phyloP scores from a whole-genome alignment of 2,113 vertebrate species.

The Cyprinodon brontotheroides region DNA sequence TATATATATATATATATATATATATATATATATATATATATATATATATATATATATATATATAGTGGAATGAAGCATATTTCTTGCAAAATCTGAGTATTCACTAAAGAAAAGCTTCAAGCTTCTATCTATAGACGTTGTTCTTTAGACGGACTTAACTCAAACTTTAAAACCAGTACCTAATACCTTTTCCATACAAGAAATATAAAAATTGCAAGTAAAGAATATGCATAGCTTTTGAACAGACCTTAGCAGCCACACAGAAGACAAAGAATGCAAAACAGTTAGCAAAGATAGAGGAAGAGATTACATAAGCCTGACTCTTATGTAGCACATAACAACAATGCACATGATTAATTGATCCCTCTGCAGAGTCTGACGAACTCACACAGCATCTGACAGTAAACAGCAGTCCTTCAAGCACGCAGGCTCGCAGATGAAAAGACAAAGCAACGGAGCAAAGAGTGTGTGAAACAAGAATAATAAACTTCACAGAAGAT shows the following conservation, averaged over 20 bases:
- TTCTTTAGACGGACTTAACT: background rate
- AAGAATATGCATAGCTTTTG: background rate
- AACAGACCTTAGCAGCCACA: background rate
- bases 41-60: too few species aligned
- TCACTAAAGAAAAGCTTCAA: slow-evolving; percentile 1
- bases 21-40: too few species aligned
- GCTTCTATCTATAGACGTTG: background rate
- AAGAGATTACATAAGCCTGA: background rate
- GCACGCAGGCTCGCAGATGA: slow-evolving; percentile 8
- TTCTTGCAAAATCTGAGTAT: background rate
- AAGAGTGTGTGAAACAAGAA: slow-evolving; percentile 5
- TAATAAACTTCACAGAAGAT: slow-evolving; percentile 9
- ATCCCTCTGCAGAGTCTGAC: slow-evolving; percentile 35
- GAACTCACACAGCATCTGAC: slow-evolving; percentile 22
- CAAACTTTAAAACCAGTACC: slow-evolving; percentile 13
- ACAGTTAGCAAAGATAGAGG: background rate
- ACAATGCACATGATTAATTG: slow-evolving; percentile 33
- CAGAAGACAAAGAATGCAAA: background rate
- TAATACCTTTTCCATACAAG: slow-evolving; percentile 2
- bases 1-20: too few species aligned
- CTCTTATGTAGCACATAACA: slow-evolving; percentile 6
- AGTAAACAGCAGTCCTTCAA: slow-evolving; percentile 20
- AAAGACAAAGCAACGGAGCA: slow-evolving; percentile 9
- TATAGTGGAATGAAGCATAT: background rate
- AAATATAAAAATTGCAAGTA: slow-evolving; percentile 15